Percentiles rank a stretch among this genome's conserved stretches.
Conservation (phyloP, 1,140 invertebrate species). For the Penaeus japonicus region DNA sequence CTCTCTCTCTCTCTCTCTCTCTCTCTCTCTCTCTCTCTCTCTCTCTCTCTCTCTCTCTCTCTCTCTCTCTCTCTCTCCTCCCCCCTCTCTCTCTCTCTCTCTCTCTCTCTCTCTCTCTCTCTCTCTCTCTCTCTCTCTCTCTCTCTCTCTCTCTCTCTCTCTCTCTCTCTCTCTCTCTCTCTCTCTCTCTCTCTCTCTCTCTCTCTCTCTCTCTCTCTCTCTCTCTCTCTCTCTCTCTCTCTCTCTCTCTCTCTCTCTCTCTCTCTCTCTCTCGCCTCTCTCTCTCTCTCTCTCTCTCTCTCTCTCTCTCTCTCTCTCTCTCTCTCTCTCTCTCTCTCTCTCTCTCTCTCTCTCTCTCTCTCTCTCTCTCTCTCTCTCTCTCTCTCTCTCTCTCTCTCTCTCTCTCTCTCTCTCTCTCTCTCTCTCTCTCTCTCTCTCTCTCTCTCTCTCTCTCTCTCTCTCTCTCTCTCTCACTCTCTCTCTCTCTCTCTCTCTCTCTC, state of each 20-base stretch:
- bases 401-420: neutral
- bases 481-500: neutral
- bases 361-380: constrained; percentile 14
- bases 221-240: neutral
- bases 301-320: neutral
- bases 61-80: constrained; percentile 19
- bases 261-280: neutral
- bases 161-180: constrained; percentile 16
- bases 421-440: constrained; percentile 2
- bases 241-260: neutral
- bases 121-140: neutral
- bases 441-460: neutral
- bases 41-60: constrained; percentile 24
- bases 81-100: constrained; percentile 14
- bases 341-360: neutral
- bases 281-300: too few relatives aligned
- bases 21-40: neutral
- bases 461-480: neutral
- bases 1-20: neutral
- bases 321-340: neutral
- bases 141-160: neutral
- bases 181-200: constrained; percentile 15
- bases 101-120: neutral
- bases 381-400: constrained; percentile 1
- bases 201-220: neutral